phyloP scores from a whole-genome alignment of 1,140 invertebrate species.

The Trichogramma pretiosum region DNA sequence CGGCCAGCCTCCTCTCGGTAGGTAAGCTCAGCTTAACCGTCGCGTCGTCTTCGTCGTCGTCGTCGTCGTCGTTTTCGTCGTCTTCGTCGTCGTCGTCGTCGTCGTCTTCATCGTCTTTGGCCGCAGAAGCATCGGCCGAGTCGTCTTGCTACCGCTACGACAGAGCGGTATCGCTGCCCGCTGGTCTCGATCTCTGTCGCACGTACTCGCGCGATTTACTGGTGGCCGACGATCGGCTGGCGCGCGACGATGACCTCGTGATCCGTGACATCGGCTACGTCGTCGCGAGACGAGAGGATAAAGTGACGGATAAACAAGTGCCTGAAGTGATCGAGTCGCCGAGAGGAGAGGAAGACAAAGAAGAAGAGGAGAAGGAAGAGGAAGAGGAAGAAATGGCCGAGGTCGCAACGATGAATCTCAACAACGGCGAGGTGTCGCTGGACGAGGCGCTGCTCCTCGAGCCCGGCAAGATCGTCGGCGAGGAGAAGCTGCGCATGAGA shows the following conservation, averaged over 20 bases:
- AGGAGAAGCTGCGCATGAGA: neutral
- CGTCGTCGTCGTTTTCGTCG: conserved; percentile 18
- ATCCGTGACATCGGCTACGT: neutral
- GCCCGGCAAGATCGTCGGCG: conserved; percentile 1
- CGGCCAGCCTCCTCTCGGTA: conserved; percentile 32
- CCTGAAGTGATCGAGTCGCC: neutral
- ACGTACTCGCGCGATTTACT: conserved; percentile 5
- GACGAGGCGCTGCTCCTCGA: conserved; percentile 27
- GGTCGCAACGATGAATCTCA: conserved; percentile 23
- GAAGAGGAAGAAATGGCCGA: conserved; percentile 19
- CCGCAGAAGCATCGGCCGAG: conserved; percentile 43
- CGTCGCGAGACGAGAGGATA: neutral
- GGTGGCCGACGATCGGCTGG: neutral
- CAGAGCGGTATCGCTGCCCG: conserved; percentile 12
- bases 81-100: conserved; percentile 22
- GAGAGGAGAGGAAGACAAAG: conserved; percentile 4
- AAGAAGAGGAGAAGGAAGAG: conserved; percentile 20
- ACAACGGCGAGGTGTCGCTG: conserved; percentile 22
- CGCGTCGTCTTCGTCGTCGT: conserved; percentile 10
- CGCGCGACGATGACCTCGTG: neutral
- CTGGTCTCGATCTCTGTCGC: conserved; percentile 9
- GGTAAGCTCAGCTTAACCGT: conserved; percentile 11
- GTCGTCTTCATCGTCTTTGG: conserved; percentile 19
- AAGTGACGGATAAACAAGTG: neutral
- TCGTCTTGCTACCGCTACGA: conserved; percentile 36